A percentile compares a stretch with the other conserved stretches of the same genome.
Evolutionary conservation across 2,797 vertebrate species (phyloP).

Genomic region (Erethizon dorsatum): DNA sequence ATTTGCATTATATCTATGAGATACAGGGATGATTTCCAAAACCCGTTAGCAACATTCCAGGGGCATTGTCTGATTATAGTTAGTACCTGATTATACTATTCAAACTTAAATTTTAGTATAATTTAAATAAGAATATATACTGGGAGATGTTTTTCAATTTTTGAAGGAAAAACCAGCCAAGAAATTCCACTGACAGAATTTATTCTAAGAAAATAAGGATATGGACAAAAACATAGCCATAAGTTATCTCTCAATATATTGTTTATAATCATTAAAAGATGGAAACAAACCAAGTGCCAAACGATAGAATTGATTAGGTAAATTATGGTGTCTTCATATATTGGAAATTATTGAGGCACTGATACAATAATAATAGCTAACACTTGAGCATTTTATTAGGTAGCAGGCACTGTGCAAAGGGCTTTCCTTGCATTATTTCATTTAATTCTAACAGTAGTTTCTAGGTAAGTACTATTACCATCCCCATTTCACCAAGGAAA

Average conservation of each 20-base stretch:
- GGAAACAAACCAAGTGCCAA: background rate
- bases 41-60: background rate
- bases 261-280: background rate
- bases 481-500: conserved; percentile 10
- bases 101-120: conserved; percentile 42
- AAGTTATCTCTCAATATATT: conserved; percentile 17
- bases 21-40: conserved; percentile 43
- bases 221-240: conserved; percentile 14
- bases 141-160: conserved; percentile 1
- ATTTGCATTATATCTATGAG: conserved; percentile 37
- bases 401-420: background rate
- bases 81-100: background rate
- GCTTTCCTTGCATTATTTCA: conserved; percentile 3
- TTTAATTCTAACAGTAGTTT: conserved; percentile 41
- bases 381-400: background rate
- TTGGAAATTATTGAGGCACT: background rate
- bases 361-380: conserved; percentile 11
- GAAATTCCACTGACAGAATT: background rate
- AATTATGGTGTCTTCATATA: conserved; percentile 34
- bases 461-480: background rate
- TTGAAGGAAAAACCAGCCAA: background rate
- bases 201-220: conserved; percentile 52
- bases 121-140: conserved; percentile 41
- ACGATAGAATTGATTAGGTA: background rate
- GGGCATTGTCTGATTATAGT: background rate